Evolutionary conservation across 2,888 invertebrate genomes (phyloP).

Genomic region (Gortyna flavago): DNA sequence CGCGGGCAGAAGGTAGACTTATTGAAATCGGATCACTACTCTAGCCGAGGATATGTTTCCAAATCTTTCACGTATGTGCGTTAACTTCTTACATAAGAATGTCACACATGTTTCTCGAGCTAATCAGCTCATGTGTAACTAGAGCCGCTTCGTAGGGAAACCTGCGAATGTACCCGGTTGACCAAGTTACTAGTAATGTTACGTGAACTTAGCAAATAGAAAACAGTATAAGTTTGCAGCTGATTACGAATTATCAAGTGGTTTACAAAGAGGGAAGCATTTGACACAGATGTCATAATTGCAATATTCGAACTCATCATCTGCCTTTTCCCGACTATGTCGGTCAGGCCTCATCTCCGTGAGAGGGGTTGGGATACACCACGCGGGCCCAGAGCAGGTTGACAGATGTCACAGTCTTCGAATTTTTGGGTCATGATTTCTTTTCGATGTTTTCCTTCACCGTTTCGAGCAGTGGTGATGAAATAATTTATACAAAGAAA

Average conservation of each 20-base stretch:
- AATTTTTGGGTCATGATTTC: too few relatives aligned
- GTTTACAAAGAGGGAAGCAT: not conserved
- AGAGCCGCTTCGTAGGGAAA: not conserved
- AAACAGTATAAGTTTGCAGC: not conserved
- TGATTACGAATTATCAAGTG: conserved; percentile 9
- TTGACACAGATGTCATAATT: not conserved
- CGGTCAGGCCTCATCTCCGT: too few relatives aligned
- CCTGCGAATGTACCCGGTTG: not conserved
- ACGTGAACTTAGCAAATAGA: conserved; percentile 6
- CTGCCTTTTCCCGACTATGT: too few relatives aligned
- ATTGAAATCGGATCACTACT: not conserved
- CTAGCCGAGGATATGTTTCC: not conserved
- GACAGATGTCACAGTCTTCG: too few relatives aligned
- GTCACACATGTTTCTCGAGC: conserved; percentile 7
- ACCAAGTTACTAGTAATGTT: not conserved
- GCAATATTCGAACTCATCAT: too few relatives aligned
- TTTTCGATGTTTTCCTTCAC: too few relatives aligned
- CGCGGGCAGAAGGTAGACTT: not conserved
- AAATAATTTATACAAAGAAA: too few relatives aligned
- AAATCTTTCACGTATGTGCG: not conserved
- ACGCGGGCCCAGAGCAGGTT: too few relatives aligned
- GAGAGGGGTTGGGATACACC: too few relatives aligned
- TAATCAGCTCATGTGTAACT: conserved; percentile 16
- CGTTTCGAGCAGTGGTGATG: too few relatives aligned
- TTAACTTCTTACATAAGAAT: conserved; percentile 8